Evolutionary conservation across 92 coral and sea anemone species (phyloP), one percentile per base, ranked within the genome.

Genomic region (Parazoanthus atlanticus): DNA sequence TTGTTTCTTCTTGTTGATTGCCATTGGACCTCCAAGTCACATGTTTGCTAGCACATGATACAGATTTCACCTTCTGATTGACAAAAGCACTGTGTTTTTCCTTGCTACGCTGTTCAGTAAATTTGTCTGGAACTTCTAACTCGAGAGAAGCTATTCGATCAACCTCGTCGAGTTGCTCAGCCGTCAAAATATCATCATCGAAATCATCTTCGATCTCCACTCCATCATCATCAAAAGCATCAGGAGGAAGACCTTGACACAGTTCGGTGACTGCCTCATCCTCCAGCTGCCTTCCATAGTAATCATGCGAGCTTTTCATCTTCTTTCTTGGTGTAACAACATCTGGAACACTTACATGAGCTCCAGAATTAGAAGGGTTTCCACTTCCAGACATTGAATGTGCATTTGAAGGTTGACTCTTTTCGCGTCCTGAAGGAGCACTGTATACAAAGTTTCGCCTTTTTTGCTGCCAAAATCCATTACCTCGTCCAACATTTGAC

Each of bases 171-270:
- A 95, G 93, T 79, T 93, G 89, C 70, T 93, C 93, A 23, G 95
- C 94, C 43, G 95, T 91, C 91, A 94, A 89, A 79, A 92, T 81
- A 76, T 91, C 94, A n/a, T 90, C 94, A 8, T 91, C 96, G 71
- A 86, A 89, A 74, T 93, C 95, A 65, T 96, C 98, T 8, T 82
- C 96, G 36, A 91, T 31, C 46, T 86, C 87, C 25, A 73, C 81
- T 10, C 74, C 86, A 85, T 91, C 94, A 32, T 93, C 97, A 83
- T 95, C 98, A 86, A 95, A 95, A 56, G 93, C 96, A 84, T 92
- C 93, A 9, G 69, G 86, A 25, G 98, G 96, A 5, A 95, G 89
- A 84, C 90, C 93, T 54, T 92, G 91, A 82, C 93, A 93, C 5
- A 89, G 90, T 31, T 93, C 93, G 54, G 93, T 93, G 0, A 90